Base-by-base conservation (phyloP, 2,113 vertebrate genomes). In the Oreochromis aureus region DNA sequence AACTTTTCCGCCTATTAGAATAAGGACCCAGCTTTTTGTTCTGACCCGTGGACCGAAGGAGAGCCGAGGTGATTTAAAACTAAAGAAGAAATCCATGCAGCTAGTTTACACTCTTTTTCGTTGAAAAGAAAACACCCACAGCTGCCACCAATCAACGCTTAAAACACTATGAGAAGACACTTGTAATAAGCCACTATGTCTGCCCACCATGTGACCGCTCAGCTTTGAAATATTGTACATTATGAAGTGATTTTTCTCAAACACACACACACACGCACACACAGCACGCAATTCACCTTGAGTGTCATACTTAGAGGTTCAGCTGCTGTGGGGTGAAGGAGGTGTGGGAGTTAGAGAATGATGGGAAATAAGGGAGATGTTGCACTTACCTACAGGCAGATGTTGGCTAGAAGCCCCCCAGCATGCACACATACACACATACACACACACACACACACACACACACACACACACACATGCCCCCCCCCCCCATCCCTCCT, bases 351-450 rank as follows among this genome's bases (percentile, higher is more conserved):
- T 76, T 39, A 34, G 46, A 82, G 69, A 48, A 46, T 80, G 86
- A 89, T 56, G 83, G 78, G 82, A 85, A 91, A 91, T 85, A 83
- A 93, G 82, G 92, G 86, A 81, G 87, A 94, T 92, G 81, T 92
- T 92, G 89, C 84, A 93, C 96, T 96, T 96, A 96, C 95, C 95
- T 93, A 89, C 13, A 76, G 81, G 84, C 89, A 91, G 94, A 94
- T 94, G 91, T 94, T 94, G 89, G 84, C 87, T 85, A 80, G 73
- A 90, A 54, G 8, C 39, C 36, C 13, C 18, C 44, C 66, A 24
- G 8, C 39, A 73, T 22, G 39, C 41, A 15, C 22, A 71, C 36
- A 73, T 39, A 73, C 39, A 41, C 10, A 34, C 10, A 66, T 3
- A 36, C 6, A 7, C 6, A 30, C 4, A 69, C 16, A n/a, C 6